A percentile compares a stretch with the other conserved stretches of the same genome.
phyloP scores from a whole-genome alignment of 2,797 vertebrate genomes.

The Bovichtus diacanthus region DNA sequence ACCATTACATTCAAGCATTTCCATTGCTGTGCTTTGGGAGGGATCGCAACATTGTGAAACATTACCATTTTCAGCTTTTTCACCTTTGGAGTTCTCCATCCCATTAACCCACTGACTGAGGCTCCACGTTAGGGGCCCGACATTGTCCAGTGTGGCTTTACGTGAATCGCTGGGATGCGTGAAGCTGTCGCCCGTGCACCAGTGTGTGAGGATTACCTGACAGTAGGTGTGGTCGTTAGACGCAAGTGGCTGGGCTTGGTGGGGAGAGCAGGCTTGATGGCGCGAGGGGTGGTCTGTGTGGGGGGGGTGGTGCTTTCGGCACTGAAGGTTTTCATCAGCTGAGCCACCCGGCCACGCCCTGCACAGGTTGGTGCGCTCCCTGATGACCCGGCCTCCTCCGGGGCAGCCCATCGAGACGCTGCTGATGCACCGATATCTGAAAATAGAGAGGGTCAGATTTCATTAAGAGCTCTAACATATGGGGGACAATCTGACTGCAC shows the following conservation, averaged over 20 bases:
- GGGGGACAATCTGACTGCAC: not conserved
- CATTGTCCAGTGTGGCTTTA: slow-evolving; percentile 33
- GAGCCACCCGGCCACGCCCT: slow-evolving; percentile 83
- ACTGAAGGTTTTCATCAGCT: slow-evolving; percentile 85
- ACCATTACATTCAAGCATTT: slow-evolving; percentile 70
- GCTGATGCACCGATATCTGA: slow-evolving; percentile 61
- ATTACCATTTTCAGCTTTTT: slow-evolving; percentile 1
- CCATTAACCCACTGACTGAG: slow-evolving; percentile 13
- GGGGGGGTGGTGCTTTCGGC: slow-evolving; percentile 23
- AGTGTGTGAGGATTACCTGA: slow-evolving; percentile 79
- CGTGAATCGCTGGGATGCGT: slow-evolving; percentile 10
- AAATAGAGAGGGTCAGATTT: slow-evolving; percentile 23
- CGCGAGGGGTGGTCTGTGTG: slow-evolving; percentile 43
- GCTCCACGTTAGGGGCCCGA: slow-evolving; percentile 19
- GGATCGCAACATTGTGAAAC: slow-evolving; percentile 37
- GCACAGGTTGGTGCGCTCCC: slow-evolving; percentile 34
- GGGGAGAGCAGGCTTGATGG: slow-evolving; percentile 82
- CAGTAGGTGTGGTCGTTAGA: slow-evolving; percentile 69
- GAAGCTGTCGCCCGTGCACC: slow-evolving; percentile 20
- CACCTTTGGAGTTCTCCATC: slow-evolving; percentile 27
- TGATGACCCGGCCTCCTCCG: slow-evolving; percentile 31
- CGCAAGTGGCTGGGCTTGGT: slow-evolving; percentile 82
- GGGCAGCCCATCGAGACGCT: slow-evolving; percentile 36
- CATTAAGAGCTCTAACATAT: not conserved
- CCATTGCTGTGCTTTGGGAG: slow-evolving; percentile 57